A percentile compares a stretch with the other conserved stretches of the same genome.
These are phyloP conservation scores for Galbula dea DNA, from an alignment of 2,113 vertebrate species.

Conservation along the genomic window DNA sequence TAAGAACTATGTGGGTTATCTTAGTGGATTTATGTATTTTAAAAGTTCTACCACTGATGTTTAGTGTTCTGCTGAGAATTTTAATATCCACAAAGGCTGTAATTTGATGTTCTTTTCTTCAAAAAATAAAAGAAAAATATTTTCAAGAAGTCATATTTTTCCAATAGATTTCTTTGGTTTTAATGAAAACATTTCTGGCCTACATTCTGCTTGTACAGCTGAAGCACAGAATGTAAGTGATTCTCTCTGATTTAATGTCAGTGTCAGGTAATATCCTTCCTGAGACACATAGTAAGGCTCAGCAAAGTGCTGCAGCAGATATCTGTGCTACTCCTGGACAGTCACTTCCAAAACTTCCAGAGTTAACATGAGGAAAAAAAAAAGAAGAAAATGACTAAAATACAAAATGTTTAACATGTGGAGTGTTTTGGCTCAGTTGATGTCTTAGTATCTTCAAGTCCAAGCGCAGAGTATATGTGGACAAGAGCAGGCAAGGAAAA, in stretches of 20 bases:
- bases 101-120: neutral
- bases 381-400: neutral
- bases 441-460: neutral
- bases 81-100: neutral
- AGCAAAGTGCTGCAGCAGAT: neutral
- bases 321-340: neutral
- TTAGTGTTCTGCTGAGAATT: neutral
- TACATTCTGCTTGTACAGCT: neutral
- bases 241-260: neutral
- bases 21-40: neutral
- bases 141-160: neutral
- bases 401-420: neutral
- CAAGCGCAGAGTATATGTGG: neutral
- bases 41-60: neutral
- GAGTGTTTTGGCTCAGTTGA: constrained; percentile 21
- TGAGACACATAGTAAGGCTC: neutral
- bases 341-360: neutral
- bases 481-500: neutral
- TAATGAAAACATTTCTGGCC: neutral
- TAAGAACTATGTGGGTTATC: neutral
- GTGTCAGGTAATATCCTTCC: neutral
- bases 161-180: neutral
- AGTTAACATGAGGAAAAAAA: neutral
- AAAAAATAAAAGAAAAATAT: neutral
- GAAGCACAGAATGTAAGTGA: neutral